Evolutionary conservation across 2,113 vertebrate species (phyloP).

Genomic region (Myrmecophaga tridactyla): DNA sequence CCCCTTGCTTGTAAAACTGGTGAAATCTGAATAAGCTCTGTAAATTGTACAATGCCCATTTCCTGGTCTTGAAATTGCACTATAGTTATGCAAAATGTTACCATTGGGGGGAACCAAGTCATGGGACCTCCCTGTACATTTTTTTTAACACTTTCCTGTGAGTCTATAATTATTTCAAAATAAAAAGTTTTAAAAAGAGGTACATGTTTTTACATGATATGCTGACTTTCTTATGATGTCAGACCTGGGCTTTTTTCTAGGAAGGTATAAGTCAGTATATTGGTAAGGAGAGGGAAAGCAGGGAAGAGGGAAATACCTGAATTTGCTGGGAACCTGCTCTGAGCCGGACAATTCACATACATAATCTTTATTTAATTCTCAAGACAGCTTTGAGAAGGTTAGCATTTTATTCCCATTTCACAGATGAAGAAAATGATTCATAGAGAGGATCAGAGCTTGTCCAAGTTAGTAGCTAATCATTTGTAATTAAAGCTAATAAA

Average conservation of each 20-base stretch:
- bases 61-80: neutral
- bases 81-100: neutral
- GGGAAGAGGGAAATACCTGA: neutral
- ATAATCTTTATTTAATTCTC: neutral
- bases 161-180: slow-evolving; percentile 32
- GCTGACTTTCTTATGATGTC: slow-evolving; percentile 28
- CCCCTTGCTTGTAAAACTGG: too few relatives aligned
- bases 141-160: slow-evolving; percentile 27
- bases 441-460: neutral
- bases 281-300: neutral
- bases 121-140: neutral
- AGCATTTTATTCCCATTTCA: too few relatives aligned
- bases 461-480: slow-evolving; percentile 46
- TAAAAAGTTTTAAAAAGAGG: neutral
- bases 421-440: neutral
- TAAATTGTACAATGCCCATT: neutral
- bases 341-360: slow-evolving; percentile 3
- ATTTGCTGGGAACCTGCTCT: neutral
- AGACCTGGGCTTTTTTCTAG: neutral
- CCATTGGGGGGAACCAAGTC: neutral
- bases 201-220: neutral
- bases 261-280: neutral
- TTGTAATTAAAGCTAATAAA: neutral
- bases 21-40: neutral
- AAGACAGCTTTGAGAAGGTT: neutral